Evolutionary conservation across 2,888 invertebrate genomes (phyloP), one percentile per base, ranked within the genome.

Genomic region (Nebria salina): DNA sequence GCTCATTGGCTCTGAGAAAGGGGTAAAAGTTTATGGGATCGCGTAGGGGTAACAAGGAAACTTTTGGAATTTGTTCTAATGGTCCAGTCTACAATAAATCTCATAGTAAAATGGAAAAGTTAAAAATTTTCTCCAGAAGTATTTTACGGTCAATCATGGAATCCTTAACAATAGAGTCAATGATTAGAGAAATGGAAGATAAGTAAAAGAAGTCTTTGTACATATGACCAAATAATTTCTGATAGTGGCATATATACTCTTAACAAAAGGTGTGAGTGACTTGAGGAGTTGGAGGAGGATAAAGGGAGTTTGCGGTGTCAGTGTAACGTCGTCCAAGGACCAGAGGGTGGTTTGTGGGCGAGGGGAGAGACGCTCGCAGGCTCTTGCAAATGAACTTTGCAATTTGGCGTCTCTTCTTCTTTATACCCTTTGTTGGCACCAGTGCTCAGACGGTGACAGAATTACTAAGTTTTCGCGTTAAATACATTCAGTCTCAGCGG

Each of bases 321-420:
- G 80, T 80, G 81, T 82, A 83, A 82, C 76, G 73, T 76, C 54
- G 65, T 74, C 54, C 54, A 83, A 72, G 77, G 79, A 74, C 81
- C 76, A 81, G 83, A 76, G 80, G 79, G 75, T 54, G 54, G 54
- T 54, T 54, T 54, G 54, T 54, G 54, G 81, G 72, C 25, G 79
- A 76, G 83, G 81, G 79, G 82, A 54, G 8, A 13, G 54, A 13
- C 26, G 70, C 25, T 25, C 6, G 70, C n/a, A 65, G 78, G 77
- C 75, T 76, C 78, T 79, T 82, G 83, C 83, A 84, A 84, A 85
- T 83, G 83, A 86, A 86, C 86, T 86, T 86, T 85, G 86, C 85
- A 86, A 86, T 86, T 86, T 86, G 85, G 85, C 83, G 82, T 85
- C 85, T 84, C 85, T 86, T 86, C 85, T 86, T 86, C 86, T 85